Conservation (phyloP, 1,140 invertebrate genomes). For the Ostrea denselamellosa region DNA sequence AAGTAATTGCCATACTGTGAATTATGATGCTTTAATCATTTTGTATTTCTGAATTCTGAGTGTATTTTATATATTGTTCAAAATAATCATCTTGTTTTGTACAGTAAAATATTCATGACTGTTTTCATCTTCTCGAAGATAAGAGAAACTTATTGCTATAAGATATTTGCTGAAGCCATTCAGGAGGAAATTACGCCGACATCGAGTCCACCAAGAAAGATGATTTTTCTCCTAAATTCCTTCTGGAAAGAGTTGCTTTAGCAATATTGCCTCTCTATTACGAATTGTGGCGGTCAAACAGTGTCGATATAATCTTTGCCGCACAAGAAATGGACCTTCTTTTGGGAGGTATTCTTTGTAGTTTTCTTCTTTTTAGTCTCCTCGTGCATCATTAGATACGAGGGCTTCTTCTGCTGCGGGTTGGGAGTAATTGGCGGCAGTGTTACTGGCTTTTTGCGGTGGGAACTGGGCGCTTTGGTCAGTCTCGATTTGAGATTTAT, state of each 20-base stretch:
- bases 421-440: conserved; percentile 15
- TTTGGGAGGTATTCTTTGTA: neutral
- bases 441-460: neutral
- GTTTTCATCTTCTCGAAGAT: neutral
- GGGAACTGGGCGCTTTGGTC: neutral
- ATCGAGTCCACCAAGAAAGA: neutral
- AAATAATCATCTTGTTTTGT: conserved; percentile 20
- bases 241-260: neutral
- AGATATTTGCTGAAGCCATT: neutral
- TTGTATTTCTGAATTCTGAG: neutral
- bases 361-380: conserved; percentile 1
- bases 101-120: conserved; percentile 26
- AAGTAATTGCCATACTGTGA: conserved; percentile 25
- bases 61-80: conserved; percentile 32
- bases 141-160: neutral
- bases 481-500: neutral
- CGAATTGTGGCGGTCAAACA: neutral
- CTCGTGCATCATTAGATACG: conserved; percentile 15
- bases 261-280: neutral
- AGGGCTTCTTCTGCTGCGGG: neutral
- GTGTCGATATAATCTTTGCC: neutral
- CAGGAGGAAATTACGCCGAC: neutral
- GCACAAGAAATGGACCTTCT: neutral
- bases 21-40: conserved; percentile 22
- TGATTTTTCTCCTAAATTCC: neutral